Evolutionary conservation across 2,113 vertebrate genomes (phyloP).

Genomic region (Accipiter cooperii): DNA sequence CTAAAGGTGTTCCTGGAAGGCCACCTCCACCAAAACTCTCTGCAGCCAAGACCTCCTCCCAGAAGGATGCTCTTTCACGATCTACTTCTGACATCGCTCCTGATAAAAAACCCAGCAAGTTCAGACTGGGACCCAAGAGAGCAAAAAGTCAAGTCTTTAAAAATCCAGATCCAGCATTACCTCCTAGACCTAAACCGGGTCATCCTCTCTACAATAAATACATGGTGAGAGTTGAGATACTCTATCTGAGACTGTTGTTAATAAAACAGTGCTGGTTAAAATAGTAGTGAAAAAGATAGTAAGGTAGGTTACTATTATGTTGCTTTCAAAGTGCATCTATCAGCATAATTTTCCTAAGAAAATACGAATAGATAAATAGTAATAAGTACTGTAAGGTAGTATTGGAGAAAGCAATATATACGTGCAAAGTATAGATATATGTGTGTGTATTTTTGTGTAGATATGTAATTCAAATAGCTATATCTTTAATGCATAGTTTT

Average conservation of each 20-base stretch:
- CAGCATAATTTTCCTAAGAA: not conserved
- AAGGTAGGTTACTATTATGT: not conserved
- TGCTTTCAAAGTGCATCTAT: not conserved
- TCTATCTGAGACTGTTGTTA: not conserved
- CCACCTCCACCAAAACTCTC: slow-evolving; percentile 82
- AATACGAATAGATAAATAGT: not conserved
- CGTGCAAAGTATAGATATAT: not conserved
- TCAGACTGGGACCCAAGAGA: slow-evolving; percentile 70
- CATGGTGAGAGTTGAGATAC: slow-evolving; percentile 71
- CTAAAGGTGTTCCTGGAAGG: slow-evolving; percentile 79
- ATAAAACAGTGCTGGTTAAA: not conserved
- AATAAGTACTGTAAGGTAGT: not conserved
- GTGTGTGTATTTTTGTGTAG: not conserved
- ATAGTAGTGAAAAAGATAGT: not conserved
- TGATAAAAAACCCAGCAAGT: slow-evolving; percentile 62
- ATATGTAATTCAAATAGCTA: not conserved
- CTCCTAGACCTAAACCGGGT: slow-evolving; percentile 90
- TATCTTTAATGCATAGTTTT: not conserved
- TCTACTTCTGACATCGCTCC: slow-evolving; percentile 59
- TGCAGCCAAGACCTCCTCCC: slow-evolving; percentile 49
- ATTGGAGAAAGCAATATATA: not conserved
- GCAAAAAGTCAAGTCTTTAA: slow-evolving; percentile 70
- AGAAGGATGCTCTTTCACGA: slow-evolving; percentile 57
- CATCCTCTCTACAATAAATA: slow-evolving; percentile 94
- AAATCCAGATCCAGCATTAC: slow-evolving; percentile 80